Evolutionary conservation across 1,140 invertebrate genomes (phyloP), one percentile per base, ranked within the genome.

Genomic region (Chymomyza costata): DNA sequence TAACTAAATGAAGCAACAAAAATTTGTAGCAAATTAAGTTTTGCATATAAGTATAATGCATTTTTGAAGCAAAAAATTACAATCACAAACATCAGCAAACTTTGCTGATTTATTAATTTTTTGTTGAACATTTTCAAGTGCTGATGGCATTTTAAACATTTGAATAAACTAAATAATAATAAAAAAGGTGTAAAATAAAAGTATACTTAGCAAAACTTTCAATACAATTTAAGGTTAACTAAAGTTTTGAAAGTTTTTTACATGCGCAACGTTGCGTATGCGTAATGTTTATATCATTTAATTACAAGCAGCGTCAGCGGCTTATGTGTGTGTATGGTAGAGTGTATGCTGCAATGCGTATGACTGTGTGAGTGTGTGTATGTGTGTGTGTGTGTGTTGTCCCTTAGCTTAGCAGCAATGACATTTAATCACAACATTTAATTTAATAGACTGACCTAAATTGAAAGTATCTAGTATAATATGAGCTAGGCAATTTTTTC

Each of bases 401-500:
- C 5, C 10, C 5, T 28, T 30, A 55, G 66, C 73, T 73, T 76
- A 78, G 32, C 74, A 78, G 66, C 73, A 58, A 21, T 80, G 18
- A 71, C 48, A 66, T 50, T 63, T 78, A 76, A 66, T 76, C 71
- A 76, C 71, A 76, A 76, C 71, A 71, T 76, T 80, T 53, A 76
- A 76, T 76, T 78, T 65, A 52, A 50, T 58, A 59, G 50, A 38
- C 55, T 47, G 44, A 39, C 17, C 15, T 39, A 39, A 62, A 47
- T 31, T 51, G 57, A 56, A 47, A 6, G 10, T 28, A 10, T 28
- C 10, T 28, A 5, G 25, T 28, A 6, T 10, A 6, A 10, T 28
- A 5, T 28, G 25, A 10, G 25, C 25, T 5, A 28, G 10, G 25
- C n/a, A n/a, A n/a, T n/a, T n/a, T n/a, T n/a, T n/a, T n/a, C n/a